phyloP scores from a whole-genome alignment of 2,888 invertebrate species.

The Lucinisca nassula region DNA sequence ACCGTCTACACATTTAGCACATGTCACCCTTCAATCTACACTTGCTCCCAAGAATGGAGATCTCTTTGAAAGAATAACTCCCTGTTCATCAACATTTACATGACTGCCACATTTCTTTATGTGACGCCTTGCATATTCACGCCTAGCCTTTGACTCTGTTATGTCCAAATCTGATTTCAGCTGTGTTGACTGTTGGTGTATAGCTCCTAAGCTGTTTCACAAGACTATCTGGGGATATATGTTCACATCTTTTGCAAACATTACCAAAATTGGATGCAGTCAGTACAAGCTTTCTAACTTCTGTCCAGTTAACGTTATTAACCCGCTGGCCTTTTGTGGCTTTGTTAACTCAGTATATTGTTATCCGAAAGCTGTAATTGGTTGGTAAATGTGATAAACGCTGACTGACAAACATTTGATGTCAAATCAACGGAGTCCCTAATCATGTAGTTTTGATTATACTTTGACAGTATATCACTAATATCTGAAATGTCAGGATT shows the following conservation, averaged over 20 bases:
- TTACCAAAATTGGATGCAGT: slow-evolving; percentile 20
- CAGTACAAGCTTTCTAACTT: not conserved
- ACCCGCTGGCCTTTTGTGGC: slow-evolving; percentile 13
- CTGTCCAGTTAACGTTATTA: slow-evolving; percentile 3
- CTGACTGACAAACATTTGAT: not conserved
- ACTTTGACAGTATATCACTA: not conserved
- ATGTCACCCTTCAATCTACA: slow-evolving; percentile 5
- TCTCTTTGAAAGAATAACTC: not conserved
- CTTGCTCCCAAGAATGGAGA: slow-evolving; percentile 17
- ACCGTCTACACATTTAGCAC: slow-evolving; percentile 5
- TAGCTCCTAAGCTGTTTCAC: not conserved
- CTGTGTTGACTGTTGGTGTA: not conserved
- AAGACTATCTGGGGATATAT: not conserved
- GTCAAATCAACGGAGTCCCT: not conserved
- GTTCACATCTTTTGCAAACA: not conserved
- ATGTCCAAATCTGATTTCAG: slow-evolving; percentile 1
- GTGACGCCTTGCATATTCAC: not conserved
- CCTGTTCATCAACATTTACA: not conserved
- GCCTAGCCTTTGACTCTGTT: slow-evolving; percentile 1
- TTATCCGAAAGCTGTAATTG: not conserved
- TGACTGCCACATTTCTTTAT: not conserved
- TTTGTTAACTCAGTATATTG: not conserved
- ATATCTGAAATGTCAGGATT: not conserved
- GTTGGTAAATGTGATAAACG: not conserved
- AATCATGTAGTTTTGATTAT: not conserved